Base-by-base conservation (phyloP, 2,113 vertebrate species). In the Syngnathus floridae region DNA sequence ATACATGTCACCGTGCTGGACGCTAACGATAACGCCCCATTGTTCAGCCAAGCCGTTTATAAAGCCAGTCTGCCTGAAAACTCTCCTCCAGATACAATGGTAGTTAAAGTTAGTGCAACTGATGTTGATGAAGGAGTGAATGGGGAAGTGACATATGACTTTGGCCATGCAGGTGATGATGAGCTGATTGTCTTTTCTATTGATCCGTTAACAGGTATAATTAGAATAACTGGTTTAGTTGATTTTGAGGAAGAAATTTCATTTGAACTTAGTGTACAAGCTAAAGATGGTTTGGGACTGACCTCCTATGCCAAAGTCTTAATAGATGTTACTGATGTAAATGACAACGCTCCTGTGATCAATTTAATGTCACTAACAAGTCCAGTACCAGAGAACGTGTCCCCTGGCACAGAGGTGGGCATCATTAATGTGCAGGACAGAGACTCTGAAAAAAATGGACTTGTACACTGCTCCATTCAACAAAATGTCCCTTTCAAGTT, bases 331-430 rank as follows among this genome's bases (percentile, higher is more conserved):
- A 57, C 74, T 41, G 91, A 93, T 54, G 68, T 90, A 2, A 93
- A 92, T 72, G 92, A 93, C 17, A 92, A 93, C 54, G 70, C 73
- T 0, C 92, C 91, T 1, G 74, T 86, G 19, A 73, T 89, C 4
- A 68, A 56, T 1, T 19, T 91, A 4, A 90, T 87, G 2, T 91
- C 91, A 11, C 55, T 91, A 6, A 79, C 75, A 26, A 84, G 41
- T 17, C 74, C 84, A 3, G 3, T 92, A 16, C 63, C 79, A 17
- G 91, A 93, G 56, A 80, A 87, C 31, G 63, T 65, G 63, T 5
- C 43, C 17, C 14, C 14, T 46, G 43, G 43, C 6, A 16, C 43
- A 16, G 43, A 46, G 43, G 14, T 46, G 43, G 43, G 43, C 43
- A 46, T 46, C 2, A 46, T 46, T 46, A 46, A 46, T 12, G 43